Percentiles rank a stretch among this genome's conserved stretches.
phyloP scores from a whole-genome alignment of 2,888 invertebrate species.

The Lithodes maja region DNA sequence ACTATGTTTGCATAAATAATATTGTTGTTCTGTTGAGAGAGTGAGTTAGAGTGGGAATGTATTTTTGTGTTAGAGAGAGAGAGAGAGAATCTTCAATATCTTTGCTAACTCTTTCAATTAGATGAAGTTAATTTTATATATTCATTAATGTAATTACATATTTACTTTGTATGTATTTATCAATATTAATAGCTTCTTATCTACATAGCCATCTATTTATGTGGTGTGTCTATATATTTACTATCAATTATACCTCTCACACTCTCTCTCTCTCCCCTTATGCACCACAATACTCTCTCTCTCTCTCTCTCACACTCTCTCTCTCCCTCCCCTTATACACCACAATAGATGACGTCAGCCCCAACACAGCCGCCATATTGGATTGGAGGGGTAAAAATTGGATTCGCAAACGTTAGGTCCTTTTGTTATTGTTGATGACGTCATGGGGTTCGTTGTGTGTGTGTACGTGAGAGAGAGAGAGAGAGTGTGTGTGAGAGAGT shows the following conservation, averaged over 20 bases:
- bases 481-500: background rate
- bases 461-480: background rate
- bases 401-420: background rate
- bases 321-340: background rate
- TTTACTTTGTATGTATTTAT: no score
- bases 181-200: no score
- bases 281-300: background rate
- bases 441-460: background rate
- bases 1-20: no score
- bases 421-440: background rate
- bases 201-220: no score
- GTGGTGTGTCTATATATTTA: background rate
- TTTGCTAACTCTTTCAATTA: no score
- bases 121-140: no score
- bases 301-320: slow-evolving; percentile 19
- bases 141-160: no score
- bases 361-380: background rate
- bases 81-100: no score
- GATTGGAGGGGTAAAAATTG: background rate
- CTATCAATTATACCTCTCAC: background rate
- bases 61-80: no score
- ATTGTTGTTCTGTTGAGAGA: no score
- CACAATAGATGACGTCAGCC: background rate
- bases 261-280: background rate
- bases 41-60: no score